These are phyloP conservation scores for Plusia festucae DNA, from an alignment of 2,888 invertebrate species.

Conservation along the genomic window DNA sequence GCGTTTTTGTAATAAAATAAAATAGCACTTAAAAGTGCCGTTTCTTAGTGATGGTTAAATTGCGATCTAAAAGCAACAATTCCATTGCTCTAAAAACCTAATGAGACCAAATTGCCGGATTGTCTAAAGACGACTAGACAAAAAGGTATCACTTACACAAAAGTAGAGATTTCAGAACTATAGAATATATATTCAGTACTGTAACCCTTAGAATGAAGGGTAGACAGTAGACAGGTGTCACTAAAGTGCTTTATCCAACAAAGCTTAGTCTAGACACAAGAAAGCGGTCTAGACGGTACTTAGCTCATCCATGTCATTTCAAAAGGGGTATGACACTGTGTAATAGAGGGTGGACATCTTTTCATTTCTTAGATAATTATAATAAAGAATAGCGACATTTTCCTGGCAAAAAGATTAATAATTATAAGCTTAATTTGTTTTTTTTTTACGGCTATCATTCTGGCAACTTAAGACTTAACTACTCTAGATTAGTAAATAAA, in stretches of 20 bases:
- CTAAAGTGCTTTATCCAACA: background rate
- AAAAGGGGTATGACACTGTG: background rate
- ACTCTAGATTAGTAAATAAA: too few relatives aligned
- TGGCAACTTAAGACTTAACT: too few relatives aligned
- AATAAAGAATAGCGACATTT: background rate
- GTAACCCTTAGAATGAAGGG: background rate
- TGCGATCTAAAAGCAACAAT: constrained; percentile 41
- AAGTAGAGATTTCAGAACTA: background rate
- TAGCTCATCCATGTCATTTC: constrained; percentile 4
- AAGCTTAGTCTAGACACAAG: background rate
- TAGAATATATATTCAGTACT: background rate
- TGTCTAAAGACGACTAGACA: constrained; percentile 45
- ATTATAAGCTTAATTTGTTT: too few relatives aligned
- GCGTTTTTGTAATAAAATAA: too few relatives aligned
- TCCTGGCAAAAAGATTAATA: too few relatives aligned
- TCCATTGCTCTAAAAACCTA: constrained; percentile 45
- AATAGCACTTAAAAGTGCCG: constrained; percentile 25
- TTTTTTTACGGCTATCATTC: too few relatives aligned
- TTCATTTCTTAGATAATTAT: background rate
- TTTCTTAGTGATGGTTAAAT: constrained; percentile 50
- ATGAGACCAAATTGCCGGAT: constrained; percentile 55
- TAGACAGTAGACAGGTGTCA: constrained; percentile 3
- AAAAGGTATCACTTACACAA: constrained; percentile 44
- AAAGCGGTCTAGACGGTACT: background rate
- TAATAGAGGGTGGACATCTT: background rate